Base-by-base conservation (phyloP, 1,140 invertebrate species). In the Bathynomus jamesi region DNA sequence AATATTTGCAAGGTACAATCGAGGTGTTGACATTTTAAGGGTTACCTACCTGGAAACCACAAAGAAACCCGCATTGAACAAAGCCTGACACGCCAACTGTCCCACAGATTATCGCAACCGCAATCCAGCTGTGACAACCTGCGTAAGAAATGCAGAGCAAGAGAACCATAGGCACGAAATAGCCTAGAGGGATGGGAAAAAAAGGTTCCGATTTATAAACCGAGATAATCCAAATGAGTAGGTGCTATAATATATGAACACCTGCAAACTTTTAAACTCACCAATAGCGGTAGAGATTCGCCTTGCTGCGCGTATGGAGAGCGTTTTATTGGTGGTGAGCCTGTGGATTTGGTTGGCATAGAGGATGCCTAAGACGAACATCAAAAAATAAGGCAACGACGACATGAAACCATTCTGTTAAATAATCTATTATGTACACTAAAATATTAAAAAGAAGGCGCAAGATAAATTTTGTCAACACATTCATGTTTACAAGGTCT, bases 11-110 rank as follows among this genome's bases (percentile, higher is more conserved):
- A n/a, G n/a, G n/a, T n/a, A n/a, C n/a, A n/a, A n/a, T n/a, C n/a
- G n/a, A n/a, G n/a, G n/a, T n/a, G n/a, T n/a, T n/a, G n/a, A n/a
- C n/a, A n/a, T n/a, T n/a, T n/a, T n/a, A n/a, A n/a, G n/a, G n/a
- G n/a, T n/a, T n/a, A 40, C 32, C 17, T 8, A 40, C 32, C 17
- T 40, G 32, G 32, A 40, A 40, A 40, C 32, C 17, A 40, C 67
- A 69, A 61, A 69, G 67, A 28, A 60, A 61, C 4, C 67, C 67
- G 4, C 46, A 46, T 28, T 69, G 67, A 30, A 30, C 46, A 46
- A 60, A 10, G 0, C 31, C 67, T 10, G 67, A 69, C 32, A 69
- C 1, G 21, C 31, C 31, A 13, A 69, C 67, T 4, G 67, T 53
- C n/a, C 11, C 2, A 25, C 27, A 61, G 8, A 69, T 46, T 27